Evolutionary conservation across 1,140 invertebrate species (phyloP), one percentile per base, ranked within the genome.

Genomic region (Bombus impatiens): DNA sequence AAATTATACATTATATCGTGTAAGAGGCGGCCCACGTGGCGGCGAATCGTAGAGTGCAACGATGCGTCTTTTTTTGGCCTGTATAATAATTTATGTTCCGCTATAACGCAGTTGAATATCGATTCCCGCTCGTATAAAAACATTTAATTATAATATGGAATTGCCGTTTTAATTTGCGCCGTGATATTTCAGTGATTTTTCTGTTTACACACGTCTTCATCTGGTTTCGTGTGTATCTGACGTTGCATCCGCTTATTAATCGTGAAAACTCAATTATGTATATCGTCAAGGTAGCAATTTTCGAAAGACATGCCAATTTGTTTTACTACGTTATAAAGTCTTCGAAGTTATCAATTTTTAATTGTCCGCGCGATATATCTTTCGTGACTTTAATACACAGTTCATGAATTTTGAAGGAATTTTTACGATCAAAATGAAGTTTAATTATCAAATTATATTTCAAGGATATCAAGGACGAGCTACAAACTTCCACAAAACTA

Each of bases 1-100:
- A 93, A 92, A 93, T 92, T 91, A 92, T 89, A 89, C 89, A 91
- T 91, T 92, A 90, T 89, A 91, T 91, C 84, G 82, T 77, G 84
- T 86, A 88, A 88, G 87, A 92, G 86, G 82, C 89, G 86, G 89
- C 90, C 83, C 90, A 87, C 82, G 84, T 88, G 89, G 87, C 84
- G 86, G 86, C 88, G 90, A 88, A 87, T 92, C 90, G 74, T 92
- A 90, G 86, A 90, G 84, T 87, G 90, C 86, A 90, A 83, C 84
- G 86, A 89, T 88, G 85, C 82, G 70, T 77, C 82, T 88, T 80
- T 86, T 87, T 87, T 88, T 77, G 78, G 42, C 68, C 78, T 53
- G 79, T 81, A 68, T 76, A 78, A 82, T 88, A 88, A 91, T 90
- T 90, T 86, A 90, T 72, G 74, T 53, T 70, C 67, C 57, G 62